Percentiles rank a stretch among this genome's conserved stretches.
Evolutionary conservation across 2,888 invertebrate genomes (phyloP).

Genomic region (Drosophila fulvimacula): DNA sequence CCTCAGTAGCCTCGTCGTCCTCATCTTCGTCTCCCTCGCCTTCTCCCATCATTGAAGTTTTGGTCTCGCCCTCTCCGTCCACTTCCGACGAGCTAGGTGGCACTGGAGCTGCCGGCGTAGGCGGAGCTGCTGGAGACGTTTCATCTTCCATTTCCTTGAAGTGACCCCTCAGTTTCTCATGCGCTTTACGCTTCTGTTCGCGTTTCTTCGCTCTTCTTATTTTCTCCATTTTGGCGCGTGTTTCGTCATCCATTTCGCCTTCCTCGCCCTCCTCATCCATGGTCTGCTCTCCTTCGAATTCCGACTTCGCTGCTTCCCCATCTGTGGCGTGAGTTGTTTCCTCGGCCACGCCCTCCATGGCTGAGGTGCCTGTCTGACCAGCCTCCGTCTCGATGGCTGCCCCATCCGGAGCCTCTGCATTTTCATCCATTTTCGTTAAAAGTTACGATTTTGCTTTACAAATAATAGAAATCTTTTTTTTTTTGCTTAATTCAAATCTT

Average conservation of each 20-base stretch:
- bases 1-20: not conserved
- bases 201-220: conserved; percentile 20
- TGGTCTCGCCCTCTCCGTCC: not conserved
- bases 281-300: not conserved
- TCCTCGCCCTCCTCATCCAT: not conserved
- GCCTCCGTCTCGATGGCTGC: not conserved
- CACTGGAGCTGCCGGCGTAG: not conserved
- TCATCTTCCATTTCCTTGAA: not conserved
- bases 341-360: not conserved
- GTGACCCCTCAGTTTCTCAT: conserved; percentile 12
- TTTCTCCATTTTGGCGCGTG: not conserved
- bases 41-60: not conserved
- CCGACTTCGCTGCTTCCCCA: not conserved
- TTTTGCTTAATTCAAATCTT: not conserved
- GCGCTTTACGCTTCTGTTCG: conserved; percentile 19
- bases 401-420: too few species aligned
- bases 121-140: too few species aligned
- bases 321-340: not conserved
- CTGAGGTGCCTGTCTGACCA: not conserved
- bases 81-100: not conserved
- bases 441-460: not conserved
- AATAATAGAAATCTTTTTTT: not conserved
- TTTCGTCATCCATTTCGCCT: not conserved
- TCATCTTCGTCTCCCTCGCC: not conserved
- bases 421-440: not conserved